These are phyloP conservation scores for Bombus waltoni DNA, from an alignment of 1,140 invertebrate genomes.

Conservation along the genomic window DNA sequence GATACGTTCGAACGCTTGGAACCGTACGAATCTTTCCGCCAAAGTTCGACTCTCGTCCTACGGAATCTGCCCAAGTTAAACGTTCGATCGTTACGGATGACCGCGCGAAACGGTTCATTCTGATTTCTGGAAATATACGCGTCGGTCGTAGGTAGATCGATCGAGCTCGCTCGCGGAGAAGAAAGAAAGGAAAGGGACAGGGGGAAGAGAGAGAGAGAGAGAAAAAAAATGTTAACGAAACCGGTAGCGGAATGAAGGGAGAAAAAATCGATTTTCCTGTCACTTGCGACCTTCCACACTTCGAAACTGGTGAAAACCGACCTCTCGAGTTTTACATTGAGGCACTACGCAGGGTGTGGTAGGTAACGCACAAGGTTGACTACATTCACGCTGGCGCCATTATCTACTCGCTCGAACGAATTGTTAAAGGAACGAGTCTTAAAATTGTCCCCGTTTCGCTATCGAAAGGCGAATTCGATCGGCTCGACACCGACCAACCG, in stretches of 20 bases:
- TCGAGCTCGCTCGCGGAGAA: neutral
- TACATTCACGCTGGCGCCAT: slow-evolving; percentile 71
- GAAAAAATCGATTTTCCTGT: slow-evolving; percentile 65
- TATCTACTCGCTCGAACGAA: slow-evolving; percentile 68
- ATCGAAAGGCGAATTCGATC: slow-evolving; percentile 49
- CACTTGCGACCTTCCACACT: slow-evolving; percentile 67
- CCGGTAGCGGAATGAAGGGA: slow-evolving; percentile 39
- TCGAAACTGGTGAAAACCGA: slow-evolving; percentile 69
- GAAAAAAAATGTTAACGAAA: slow-evolving; percentile 43
- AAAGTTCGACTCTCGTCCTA: no score
- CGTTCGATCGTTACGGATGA: no score
- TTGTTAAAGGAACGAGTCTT: slow-evolving; percentile 61
- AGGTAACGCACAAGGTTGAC: slow-evolving; percentile 70
- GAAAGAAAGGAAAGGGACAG: neutral
- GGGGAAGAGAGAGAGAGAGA: neutral
- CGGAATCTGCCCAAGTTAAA: no score
- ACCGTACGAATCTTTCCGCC: no score
- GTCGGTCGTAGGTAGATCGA: no score
- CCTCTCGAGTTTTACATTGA: slow-evolving; percentile 64
- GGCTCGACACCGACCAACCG: neutral
- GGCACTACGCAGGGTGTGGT: slow-evolving; percentile 63
- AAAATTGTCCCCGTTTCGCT: slow-evolving; percentile 62
- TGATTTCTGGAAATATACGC: no score
- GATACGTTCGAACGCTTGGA: no score
- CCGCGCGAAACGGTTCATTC: no score